These are phyloP conservation scores for Brachyrhaphis roseni DNA, from an alignment of 2,797 vertebrate species.

Conservation along the genomic window DNA sequence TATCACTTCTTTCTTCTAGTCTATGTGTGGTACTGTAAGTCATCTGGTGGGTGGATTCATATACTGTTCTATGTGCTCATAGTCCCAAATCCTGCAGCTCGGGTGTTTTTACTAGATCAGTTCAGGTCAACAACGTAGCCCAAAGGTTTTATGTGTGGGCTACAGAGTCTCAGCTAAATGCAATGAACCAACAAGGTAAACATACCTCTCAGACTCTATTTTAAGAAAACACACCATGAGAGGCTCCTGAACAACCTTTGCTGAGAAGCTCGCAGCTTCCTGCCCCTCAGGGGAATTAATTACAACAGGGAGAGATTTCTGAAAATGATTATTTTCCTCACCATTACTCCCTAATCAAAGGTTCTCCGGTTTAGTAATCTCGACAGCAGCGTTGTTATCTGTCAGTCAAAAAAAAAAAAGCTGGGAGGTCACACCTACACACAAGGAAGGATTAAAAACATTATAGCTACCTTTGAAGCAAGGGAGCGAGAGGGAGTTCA, in stretches of 20 bases:
- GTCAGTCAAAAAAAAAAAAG: slow-evolving; percentile 11
- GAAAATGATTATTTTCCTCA: neutral
- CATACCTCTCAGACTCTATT: neutral
- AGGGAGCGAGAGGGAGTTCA: neutral
- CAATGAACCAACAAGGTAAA: slow-evolving; percentile 23
- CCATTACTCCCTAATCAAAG: slow-evolving; percentile 9
- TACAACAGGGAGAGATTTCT: neutral
- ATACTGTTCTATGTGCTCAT: neutral
- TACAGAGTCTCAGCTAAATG: slow-evolving; percentile 8
- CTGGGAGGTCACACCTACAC: neutral
- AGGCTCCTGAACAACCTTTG: neutral
- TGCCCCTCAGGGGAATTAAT: slow-evolving; percentile 7
- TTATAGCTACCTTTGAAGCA: neutral
- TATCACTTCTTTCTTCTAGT: neutral
- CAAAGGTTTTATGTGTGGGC: slow-evolving; percentile 25
- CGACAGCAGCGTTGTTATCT: neutral
- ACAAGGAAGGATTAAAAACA: slow-evolving; percentile 5
- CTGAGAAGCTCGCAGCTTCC: neutral
- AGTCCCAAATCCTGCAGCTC: neutral
- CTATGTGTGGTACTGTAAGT: neutral
- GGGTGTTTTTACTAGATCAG: slow-evolving; percentile 27
- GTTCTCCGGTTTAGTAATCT: neutral
- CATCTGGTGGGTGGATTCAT: slow-evolving; percentile 16
- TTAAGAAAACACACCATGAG: neutral
- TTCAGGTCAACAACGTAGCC: slow-evolving; percentile 10